phyloP scores from a whole-genome alignment of 2,888 invertebrate genomes.

The Yponomeuta sedellus region DNA sequence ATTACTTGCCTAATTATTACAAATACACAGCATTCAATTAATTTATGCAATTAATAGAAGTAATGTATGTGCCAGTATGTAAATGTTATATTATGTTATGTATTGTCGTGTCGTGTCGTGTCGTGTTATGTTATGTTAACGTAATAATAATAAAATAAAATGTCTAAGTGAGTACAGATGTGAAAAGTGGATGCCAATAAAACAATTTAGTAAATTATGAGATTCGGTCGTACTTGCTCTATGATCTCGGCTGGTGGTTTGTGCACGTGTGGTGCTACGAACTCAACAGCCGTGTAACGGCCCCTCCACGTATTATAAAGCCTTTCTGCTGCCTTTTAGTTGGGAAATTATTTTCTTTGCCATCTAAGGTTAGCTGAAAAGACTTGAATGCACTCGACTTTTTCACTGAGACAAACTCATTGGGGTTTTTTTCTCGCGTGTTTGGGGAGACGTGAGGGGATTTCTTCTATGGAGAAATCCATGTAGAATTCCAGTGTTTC shows the following conservation, averaged over 20 bases:
- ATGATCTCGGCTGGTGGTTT: constrained; percentile 28
- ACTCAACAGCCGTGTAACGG: constrained; percentile 63
- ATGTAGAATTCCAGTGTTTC: not conserved
- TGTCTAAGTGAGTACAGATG: too few relatives aligned
- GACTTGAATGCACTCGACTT: constrained; percentile 30
- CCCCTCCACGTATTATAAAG: constrained; percentile 62
- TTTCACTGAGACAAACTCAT: constrained; percentile 10
- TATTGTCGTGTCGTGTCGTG: too few relatives aligned
- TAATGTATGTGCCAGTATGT: too few relatives aligned
- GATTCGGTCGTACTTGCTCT: not conserved
- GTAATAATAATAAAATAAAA: too few relatives aligned
- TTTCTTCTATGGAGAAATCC: too few relatives aligned
- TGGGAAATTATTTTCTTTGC: constrained; percentile 57
- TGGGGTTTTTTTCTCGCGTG: not conserved
- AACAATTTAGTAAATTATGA: too few relatives aligned
- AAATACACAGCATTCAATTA: too few relatives aligned
- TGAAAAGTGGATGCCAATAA: too few relatives aligned
- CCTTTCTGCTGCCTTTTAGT: constrained; percentile 54
- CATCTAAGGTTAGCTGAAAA: constrained; percentile 51
- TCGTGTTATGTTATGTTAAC: too few relatives aligned
- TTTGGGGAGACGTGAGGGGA: not conserved
- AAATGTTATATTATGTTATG: too few relatives aligned
- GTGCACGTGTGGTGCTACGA: constrained; percentile 59
- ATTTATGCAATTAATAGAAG: too few relatives aligned
- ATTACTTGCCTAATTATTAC: too few relatives aligned